Evolutionary conservation across 2,113 vertebrate species (phyloP).

Genomic region (Marcusenius ussheri): DNA sequence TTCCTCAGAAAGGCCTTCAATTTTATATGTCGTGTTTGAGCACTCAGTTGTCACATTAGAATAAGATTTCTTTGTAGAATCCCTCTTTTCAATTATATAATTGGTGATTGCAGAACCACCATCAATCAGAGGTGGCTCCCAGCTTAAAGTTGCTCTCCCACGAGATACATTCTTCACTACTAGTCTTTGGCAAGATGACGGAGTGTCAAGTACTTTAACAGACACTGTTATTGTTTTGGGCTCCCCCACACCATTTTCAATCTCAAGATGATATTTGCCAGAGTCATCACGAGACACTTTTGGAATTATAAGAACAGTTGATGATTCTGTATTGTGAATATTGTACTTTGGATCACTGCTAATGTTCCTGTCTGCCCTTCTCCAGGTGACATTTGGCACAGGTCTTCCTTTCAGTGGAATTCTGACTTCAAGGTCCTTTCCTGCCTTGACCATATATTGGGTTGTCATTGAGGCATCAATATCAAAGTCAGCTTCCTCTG

Average conservation of each 20-base stretch:
- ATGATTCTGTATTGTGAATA: constrained; percentile 83
- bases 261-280: constrained; percentile 87
- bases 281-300: constrained; percentile 86
- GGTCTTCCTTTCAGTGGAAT: constrained; percentile 93
- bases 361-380: constrained; percentile 85
- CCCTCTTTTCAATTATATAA: constrained; percentile 89
- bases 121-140: constrained; percentile 87
- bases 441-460: constrained; percentile 78
- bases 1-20: constrained; percentile 79
- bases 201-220: constrained; percentile 86
- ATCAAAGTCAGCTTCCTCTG: constrained; percentile 92
- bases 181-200: constrained; percentile 84
- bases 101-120: constrained; percentile 87
- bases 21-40: constrained; percentile 76
- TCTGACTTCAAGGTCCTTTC: constrained; percentile 79
- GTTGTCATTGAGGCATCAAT: constrained; percentile 84
- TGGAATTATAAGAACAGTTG: constrained; percentile 79
- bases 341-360: constrained; percentile 72
- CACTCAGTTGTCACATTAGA: constrained; percentile 77
- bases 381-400: constrained; percentile 83
- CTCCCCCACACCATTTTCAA: constrained; percentile 93
- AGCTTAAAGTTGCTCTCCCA: constrained; percentile 81
- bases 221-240: constrained; percentile 81
- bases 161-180: constrained; percentile 84
- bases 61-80: constrained; percentile 88